Conservation (phyloP, 2,888 invertebrate genomes). For the Syrphus vitripennis region DNA sequence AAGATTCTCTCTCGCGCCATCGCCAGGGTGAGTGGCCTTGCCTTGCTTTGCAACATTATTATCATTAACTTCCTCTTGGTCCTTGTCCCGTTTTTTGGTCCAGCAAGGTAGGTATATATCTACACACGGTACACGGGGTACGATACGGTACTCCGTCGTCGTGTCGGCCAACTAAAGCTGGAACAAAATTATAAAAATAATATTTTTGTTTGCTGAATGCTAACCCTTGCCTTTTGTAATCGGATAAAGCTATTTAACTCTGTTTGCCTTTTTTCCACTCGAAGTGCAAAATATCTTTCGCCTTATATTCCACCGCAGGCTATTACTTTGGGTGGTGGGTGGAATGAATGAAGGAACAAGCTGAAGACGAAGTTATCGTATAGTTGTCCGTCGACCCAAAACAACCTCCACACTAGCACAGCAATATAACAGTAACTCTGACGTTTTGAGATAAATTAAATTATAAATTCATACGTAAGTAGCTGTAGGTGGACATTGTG, state of each 20-base stretch:
- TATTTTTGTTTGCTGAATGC: conserved; percentile 64
- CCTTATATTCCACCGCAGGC: conserved; percentile 23
- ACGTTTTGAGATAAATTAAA: conserved; percentile 46
- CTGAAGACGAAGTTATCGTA: neutral
- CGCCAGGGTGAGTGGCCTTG: conserved; percentile 26
- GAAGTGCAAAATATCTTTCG: conserved; percentile 60
- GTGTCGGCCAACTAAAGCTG: conserved; percentile 3
- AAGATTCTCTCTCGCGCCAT: conserved; percentile 37
- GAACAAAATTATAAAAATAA: conserved; percentile 56
- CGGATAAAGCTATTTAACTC: conserved; percentile 64
- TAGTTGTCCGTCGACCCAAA: conserved; percentile 10
- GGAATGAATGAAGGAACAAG: neutral
- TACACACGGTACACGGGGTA: neutral
- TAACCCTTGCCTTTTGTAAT: conserved; percentile 68
- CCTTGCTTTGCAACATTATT: conserved; percentile 51
- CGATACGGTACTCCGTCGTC: too few relatives aligned
- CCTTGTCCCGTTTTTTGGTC: neutral
- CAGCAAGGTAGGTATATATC: neutral
- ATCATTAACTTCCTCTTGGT: conserved; percentile 41
- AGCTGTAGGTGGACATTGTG: neutral
- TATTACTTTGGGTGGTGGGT: conserved; percentile 22
- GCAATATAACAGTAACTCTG: conserved; percentile 9
- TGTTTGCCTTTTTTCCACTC: conserved; percentile 59
- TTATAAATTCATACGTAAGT: conserved; percentile 57
- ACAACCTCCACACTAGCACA: neutral